These are phyloP conservation scores for Neofelis nebulosa DNA, from an alignment of 2,113 vertebrate species.

Conservation along the genomic window DNA sequence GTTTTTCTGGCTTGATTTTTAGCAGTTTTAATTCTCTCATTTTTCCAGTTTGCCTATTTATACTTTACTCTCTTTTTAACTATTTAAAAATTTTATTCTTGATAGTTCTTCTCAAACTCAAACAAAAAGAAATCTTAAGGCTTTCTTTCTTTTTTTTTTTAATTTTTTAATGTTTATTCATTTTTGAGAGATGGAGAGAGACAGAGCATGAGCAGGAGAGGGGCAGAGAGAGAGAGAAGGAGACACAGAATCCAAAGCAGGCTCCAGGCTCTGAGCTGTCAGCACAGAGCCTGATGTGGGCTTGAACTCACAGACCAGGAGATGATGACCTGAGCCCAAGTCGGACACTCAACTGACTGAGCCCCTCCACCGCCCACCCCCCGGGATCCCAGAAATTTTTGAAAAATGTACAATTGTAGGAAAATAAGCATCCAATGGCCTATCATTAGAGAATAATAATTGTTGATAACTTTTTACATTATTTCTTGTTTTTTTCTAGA, in stretches of 20 bases:
- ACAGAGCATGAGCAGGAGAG: background rate
- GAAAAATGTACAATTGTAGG: background rate
- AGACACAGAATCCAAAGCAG: background rate
- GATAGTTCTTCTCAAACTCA: background rate
- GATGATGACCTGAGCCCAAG: background rate
- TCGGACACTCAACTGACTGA: background rate
- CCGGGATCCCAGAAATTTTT: background rate
- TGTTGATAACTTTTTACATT: background rate
- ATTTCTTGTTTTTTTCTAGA: background rate
- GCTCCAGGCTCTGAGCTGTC: background rate
- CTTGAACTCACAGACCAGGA: background rate
- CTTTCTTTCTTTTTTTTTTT: background rate
- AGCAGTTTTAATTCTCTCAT: background rate
- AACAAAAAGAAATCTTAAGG: too few species aligned
- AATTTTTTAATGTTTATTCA: background rate
- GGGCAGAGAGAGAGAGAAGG: background rate
- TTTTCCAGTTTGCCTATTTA: background rate
- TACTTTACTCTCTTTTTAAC: background rate
- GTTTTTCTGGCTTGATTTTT: background rate
- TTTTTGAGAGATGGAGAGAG: background rate
- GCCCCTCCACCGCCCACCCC: background rate
- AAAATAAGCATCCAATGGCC: background rate
- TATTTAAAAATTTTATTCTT: background rate
- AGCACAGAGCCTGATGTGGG: background rate
- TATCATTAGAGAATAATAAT: constrained; percentile 12